Evolutionary conservation across 2,797 vertebrate genomes (phyloP).

Genomic region (Valencia hispanica): DNA sequence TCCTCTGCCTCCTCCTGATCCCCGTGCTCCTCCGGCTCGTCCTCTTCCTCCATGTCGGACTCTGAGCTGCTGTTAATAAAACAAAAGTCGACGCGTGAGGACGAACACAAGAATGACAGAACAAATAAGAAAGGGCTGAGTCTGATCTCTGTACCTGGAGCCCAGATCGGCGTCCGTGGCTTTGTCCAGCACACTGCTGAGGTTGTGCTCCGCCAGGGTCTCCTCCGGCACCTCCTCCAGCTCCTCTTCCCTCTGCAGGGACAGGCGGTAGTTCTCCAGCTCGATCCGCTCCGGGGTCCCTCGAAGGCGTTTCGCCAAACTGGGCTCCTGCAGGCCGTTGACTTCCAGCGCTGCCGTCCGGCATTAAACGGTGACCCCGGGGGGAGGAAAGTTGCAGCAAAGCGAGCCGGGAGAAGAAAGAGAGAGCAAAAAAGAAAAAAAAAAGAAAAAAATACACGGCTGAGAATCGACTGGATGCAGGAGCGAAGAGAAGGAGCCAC

Average conservation of each 20-base stretch:
- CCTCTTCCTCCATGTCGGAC: conserved; percentile 88
- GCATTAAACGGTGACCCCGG: conserved; percentile 2
- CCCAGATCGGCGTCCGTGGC: conserved; percentile 85
- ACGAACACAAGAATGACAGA: not conserved
- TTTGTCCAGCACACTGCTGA: conserved; percentile 94
- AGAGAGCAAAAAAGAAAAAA: conserved; percentile 72
- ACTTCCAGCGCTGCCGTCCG: conserved; percentile 79
- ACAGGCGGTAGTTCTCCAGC: conserved; percentile 95
- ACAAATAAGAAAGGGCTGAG: rapidly evolving
- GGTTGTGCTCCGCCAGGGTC: conserved; percentile 95
- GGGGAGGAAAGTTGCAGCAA: conserved; percentile 52
- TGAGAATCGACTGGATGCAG: conserved; percentile 58
- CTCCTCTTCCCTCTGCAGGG: conserved; percentile 89
- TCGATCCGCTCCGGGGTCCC: conserved; percentile 96
- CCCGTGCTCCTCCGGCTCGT: conserved; percentile 82
- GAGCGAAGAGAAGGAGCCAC: conserved; percentile 5
- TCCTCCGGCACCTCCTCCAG: conserved; percentile 94
- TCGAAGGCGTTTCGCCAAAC: conserved; percentile 88
- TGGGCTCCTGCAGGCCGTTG: conserved; percentile 92
- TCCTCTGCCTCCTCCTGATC: conserved; percentile 66
- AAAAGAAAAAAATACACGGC: conserved; percentile 43
- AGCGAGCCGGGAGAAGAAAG: conserved; percentile 35
- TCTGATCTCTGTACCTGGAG: conserved; percentile 85
- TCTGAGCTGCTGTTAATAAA: conserved; percentile 89
- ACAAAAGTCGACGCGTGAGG: not conserved